Base-by-base conservation (phyloP, 2,113 vertebrate genomes). In the Thryonomys swinderianus region DNA sequence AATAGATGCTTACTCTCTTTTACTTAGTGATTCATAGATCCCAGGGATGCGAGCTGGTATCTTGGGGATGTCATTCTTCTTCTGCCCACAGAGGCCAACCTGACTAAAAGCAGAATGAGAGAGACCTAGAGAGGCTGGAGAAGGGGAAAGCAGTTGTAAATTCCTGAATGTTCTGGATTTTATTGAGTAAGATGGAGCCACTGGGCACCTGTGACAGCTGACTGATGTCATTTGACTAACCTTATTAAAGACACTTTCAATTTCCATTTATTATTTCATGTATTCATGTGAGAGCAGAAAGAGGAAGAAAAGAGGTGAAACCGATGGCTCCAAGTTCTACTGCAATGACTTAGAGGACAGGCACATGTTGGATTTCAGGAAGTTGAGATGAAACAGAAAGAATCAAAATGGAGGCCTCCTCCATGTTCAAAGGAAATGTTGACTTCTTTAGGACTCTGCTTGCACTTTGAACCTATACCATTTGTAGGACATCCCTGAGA, bases 41-140 rank as follows among this genome's bases (percentile, higher is more conserved):
- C 11, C 2, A 37, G n/a, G 25, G 27, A 85, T 85, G 90, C n/a
- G 42, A 73, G 2, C 10, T 79, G 34, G 20, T n/a, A 23, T 9
- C 2, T 64, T 48, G 32, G 17, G 17, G 7, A 2, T 12, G 16
- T 21, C 16, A 42, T 71, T 57, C 76, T 18, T 51, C 76, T 73
- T 5, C 6, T 51, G 69, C 20, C 17, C 12, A 53, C 13, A 71
- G 53, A 55, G 51, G 3, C 2, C 4, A 34, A 30, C 51, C 25
- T 51, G 7, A 59, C 34, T 45, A 59, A 62, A 79, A 67, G 7
- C 25, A 74, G 14, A 61, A 23, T 9, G n/a, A 61, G 6, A 45
- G n/a, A 66, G 17, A 32, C 25, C 4, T 66, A 3, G 8, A 14
- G 0, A 37, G 3, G 2, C 1, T 20, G 30, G 25, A 11, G 11